Evolutionary conservation across 2,888 invertebrate species (phyloP).

Genomic region (Acheta domesticus): DNA sequence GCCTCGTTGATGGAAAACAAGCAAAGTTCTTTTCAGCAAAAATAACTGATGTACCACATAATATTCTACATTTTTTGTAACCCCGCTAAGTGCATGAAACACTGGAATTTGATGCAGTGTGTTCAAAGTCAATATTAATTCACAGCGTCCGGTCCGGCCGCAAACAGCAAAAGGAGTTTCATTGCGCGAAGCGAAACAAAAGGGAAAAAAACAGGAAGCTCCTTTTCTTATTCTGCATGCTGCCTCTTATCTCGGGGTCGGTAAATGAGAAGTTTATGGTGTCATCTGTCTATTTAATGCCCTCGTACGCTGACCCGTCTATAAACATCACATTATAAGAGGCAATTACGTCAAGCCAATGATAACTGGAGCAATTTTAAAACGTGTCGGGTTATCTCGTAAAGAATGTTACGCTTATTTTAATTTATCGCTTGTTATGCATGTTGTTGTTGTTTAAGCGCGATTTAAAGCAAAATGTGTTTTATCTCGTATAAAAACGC

Average conservation of each 20-base stretch:
- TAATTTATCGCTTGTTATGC: not conserved
- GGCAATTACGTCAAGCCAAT: not conserved
- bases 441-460: not conserved
- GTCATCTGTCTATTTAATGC: not conserved
- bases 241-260: not conserved
- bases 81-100: no score
- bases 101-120: no score
- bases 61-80: no score
- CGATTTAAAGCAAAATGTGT: not conserved
- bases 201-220: no score
- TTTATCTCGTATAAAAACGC: not conserved
- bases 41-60: no score
- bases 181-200: no score
- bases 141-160: no score
- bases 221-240: not conserved
- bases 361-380: conserved; percentile 18
- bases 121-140: no score
- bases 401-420: not conserved
- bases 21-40: no score
- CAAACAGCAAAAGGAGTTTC: no score
- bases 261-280: conserved; percentile 1
- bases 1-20: no score
- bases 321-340: conserved; percentile 1
- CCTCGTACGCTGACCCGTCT: not conserved
- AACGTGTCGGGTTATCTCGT: not conserved